Evolutionary conservation across 2,888 invertebrate species (phyloP).

Genomic region (Caenorhabditis macrosperma): DNA sequence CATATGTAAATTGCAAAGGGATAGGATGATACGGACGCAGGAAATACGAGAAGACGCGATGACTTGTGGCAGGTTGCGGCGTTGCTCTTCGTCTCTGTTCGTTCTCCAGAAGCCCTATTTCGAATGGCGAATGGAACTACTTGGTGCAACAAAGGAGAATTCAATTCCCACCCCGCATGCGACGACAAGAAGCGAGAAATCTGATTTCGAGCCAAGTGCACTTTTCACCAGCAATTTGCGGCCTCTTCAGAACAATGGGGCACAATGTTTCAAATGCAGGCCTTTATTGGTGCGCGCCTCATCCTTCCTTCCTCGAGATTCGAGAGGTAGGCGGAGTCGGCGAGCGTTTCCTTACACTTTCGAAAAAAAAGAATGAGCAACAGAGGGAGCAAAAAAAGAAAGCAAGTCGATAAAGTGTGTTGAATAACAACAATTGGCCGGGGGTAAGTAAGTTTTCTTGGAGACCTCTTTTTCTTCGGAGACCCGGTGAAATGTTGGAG

Average conservation of each 20-base stretch:
- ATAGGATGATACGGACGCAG: constrained; percentile 36
- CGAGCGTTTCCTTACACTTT: constrained; percentile 6
- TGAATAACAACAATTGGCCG: constrained; percentile 60
- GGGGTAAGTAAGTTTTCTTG: constrained; percentile 59
- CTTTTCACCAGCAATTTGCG: constrained; percentile 36
- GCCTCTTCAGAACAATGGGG: constrained; percentile 49
- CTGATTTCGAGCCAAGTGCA: constrained; percentile 56
- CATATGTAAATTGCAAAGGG: constrained; percentile 46
- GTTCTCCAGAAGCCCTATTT: background rate
- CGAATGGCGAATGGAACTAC: constrained; percentile 5
- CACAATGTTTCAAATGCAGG: constrained; percentile 49
- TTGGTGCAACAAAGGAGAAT: constrained; percentile 18
- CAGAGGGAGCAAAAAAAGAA: constrained; percentile 8
- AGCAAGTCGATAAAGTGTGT: constrained; percentile 50
- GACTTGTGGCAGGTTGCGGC: constrained; percentile 5
- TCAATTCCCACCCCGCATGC: constrained; percentile 10
- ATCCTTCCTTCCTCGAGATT: constrained; percentile 27
- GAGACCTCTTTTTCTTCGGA: constrained; percentile 38
- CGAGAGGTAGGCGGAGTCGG: constrained; percentile 34
- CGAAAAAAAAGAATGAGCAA: constrained; percentile 13
- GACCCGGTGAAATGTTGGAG: constrained; percentile 29
- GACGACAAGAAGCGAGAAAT: constrained; percentile 10
- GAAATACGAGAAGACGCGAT: constrained; percentile 43
- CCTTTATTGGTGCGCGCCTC: constrained; percentile 30
- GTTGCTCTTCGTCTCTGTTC: background rate